phyloP scores from a whole-genome alignment of 2,797 vertebrate genomes.

The Triplophysa bombifrons region DNA sequence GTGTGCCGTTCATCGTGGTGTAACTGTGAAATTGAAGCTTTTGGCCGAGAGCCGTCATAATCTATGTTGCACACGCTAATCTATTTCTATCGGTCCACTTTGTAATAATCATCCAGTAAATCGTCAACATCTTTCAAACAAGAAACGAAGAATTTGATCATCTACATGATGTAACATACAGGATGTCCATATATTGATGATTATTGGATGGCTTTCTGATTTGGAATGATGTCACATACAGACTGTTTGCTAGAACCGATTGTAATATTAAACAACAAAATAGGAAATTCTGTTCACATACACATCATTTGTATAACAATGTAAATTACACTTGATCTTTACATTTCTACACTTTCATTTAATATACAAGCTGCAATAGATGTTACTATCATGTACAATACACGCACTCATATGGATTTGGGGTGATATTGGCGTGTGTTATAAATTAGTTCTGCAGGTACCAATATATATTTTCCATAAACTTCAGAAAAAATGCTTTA shows the following conservation, averaged over 20 bases:
- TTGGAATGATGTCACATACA: slow-evolving; percentile 6
- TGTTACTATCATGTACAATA: slow-evolving; percentile 3
- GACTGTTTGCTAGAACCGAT: slow-evolving; percentile 1
- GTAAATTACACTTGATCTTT: slow-evolving; percentile 22
- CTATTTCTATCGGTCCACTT: slow-evolving; percentile 33
- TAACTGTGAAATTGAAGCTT: slow-evolving; percentile 32
- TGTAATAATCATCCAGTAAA: background rate
- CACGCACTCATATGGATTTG: slow-evolving; percentile 12
- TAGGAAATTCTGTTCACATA: background rate
- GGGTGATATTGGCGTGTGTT: background rate
- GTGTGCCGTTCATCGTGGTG: slow-evolving; percentile 9
- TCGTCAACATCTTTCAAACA: slow-evolving; percentile 12
- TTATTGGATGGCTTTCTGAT: background rate
- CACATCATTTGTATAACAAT: background rate
- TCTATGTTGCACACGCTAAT: slow-evolving; percentile 19
- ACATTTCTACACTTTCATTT: slow-evolving; percentile 12
- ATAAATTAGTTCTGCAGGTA: background rate
- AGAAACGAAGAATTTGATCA: background rate
- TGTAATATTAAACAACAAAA: background rate
- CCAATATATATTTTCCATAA: background rate
- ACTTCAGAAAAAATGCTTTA: background rate
- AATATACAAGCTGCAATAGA: slow-evolving; percentile 18
- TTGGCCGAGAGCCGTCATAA: slow-evolving; percentile 11
- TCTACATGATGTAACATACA: background rate
- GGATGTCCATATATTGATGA: background rate